Evolutionary conservation across 1,140 invertebrate species (phyloP), one percentile per base, ranked within the genome.

Genomic region (Tribolium castaneum): DNA sequence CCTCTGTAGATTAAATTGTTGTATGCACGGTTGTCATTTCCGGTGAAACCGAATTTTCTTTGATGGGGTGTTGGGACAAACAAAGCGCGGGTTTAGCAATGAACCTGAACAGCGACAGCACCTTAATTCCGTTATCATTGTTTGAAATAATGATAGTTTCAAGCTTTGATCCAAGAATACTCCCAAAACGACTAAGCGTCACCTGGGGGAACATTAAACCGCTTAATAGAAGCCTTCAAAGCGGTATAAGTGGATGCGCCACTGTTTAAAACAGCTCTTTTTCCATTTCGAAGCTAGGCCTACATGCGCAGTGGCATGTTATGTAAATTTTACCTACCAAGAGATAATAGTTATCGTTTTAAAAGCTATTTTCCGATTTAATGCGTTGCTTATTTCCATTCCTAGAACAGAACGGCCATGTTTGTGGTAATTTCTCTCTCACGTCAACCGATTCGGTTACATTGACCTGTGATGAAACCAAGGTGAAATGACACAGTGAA

Each of bases 401-500:
- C 59, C 25, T 14, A 35, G 25, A 34, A 66, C 30, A 35, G 25
- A 35, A 39, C 59, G 12, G 19, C 25, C 30, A 35, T 66, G 59
- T 59, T 59, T 59, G 16, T 35, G 34, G 19, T 66, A 66, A 66
- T 66, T 66, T 66, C 59, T 66, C 59, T 66, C 30, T n/a, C 59
- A 12, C 9, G 39, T 45, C 39, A 45, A 45, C 30, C 59, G 14
- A 35, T 14, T 66, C 34, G n/a, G 59, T 34, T 66, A 34, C 59
- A 14, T 66, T 66, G 59, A 66, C 59, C 59, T 66, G 30, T 66
- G 59, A 35, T 14, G 59, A 66, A 66, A 66, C 59, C 59, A 12
- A 66, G 25, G 30, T 35, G 45, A 45, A 66, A 59, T 59, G 54
- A 66, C 59, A 66, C 59, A 66, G 59, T 66, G 59, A 66, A 66